A percentile compares a stretch with the other conserved stretches of the same genome.
Conservation (phyloP, 1,140 invertebrate genomes). For the Lepidotrigona ventralis region DNA sequence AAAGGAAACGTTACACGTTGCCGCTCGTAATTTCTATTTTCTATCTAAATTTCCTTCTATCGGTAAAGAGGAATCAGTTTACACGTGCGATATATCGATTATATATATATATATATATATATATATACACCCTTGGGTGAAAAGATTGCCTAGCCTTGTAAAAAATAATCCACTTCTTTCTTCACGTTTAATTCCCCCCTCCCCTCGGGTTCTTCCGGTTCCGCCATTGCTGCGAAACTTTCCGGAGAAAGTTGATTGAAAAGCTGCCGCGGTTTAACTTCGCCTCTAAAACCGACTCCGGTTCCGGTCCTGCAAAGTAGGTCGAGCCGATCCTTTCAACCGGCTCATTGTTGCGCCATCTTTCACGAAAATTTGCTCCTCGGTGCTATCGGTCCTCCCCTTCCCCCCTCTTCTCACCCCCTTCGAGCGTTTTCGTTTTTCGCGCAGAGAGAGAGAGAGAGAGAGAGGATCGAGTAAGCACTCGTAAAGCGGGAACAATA, state of each 20-base stretch:
- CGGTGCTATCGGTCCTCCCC: neutral
- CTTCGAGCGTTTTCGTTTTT: neutral
- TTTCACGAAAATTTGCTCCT: constrained; percentile 39
- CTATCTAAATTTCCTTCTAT: neutral
- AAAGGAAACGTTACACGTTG: no score
- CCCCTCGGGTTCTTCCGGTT: no score
- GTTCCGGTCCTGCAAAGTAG: constrained; percentile 20
- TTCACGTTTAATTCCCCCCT: neutral
- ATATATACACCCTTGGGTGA: neutral
- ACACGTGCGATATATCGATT: neutral
- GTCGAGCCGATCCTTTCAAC: constrained; percentile 37
- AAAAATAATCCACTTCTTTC: constrained; percentile 11
- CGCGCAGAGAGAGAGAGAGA: neutral
- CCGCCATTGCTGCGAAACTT: constrained; percentile 20
- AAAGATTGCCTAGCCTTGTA: neutral
- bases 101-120: no score
- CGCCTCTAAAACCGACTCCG: constrained; percentile 19
- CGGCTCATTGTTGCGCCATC: constrained; percentile 34
- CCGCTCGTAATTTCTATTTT: neutral
- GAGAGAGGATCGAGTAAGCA: constrained; percentile 1
- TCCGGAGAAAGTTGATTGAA: constrained; percentile 40
- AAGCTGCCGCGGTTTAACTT: constrained; percentile 35
- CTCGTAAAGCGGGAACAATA: constrained; percentile 39
- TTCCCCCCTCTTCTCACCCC: neutral
- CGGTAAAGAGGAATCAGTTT: neutral